Base-by-base conservation (phyloP, 2,797 vertebrate species). In the Rachycentron canadum region DNA sequence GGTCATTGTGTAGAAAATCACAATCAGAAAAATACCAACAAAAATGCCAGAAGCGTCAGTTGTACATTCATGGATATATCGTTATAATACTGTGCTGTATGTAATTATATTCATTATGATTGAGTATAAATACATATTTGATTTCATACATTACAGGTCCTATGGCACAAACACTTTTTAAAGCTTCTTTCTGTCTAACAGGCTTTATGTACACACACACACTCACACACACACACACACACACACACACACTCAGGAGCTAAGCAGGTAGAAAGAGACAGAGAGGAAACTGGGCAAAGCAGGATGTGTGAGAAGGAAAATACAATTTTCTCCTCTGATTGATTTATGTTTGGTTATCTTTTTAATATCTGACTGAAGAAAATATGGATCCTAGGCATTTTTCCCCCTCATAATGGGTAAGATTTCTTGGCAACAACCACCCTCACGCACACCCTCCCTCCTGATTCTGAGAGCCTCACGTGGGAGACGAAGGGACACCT, bases 51-150 rank as follows among this genome's bases (percentile, higher is more conserved):
- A 88, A 91, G 89, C 89, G 21, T 86, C 68, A 81, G 73, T 81
- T 88, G 52, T 90, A 94, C 91, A 93, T 93, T 92, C 91, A 90
- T 71, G 50, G 74, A 86, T 90, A 91, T 72, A 88, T 89, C 7
- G 32, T 87, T 80, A 85, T 85, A 87, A 89, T 89, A 92, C 83
- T 92, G 91, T 92, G 90, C 91, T 89, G 84, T 77, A 85, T 86
- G 79, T 88, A 76, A 69, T 87, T 82, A 81, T 86, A 77, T 87
- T 86, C 68, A 78, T 84, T 83, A 78, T 79, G 59, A 88, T 13
- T 82, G 78, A 81, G 79, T 81, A 92, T 88, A 89, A 92, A 92
- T 90, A 89, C 84, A 88, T 78, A 63, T 83, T 86, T 62, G 10
- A 82, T 81, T 81, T 88, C 55, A 75, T 88, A 93, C 81, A 80